These are phyloP conservation scores for Drosophila eugracilis DNA, from an alignment of 1,140 invertebrate species.

Conservation along the genomic window DNA sequence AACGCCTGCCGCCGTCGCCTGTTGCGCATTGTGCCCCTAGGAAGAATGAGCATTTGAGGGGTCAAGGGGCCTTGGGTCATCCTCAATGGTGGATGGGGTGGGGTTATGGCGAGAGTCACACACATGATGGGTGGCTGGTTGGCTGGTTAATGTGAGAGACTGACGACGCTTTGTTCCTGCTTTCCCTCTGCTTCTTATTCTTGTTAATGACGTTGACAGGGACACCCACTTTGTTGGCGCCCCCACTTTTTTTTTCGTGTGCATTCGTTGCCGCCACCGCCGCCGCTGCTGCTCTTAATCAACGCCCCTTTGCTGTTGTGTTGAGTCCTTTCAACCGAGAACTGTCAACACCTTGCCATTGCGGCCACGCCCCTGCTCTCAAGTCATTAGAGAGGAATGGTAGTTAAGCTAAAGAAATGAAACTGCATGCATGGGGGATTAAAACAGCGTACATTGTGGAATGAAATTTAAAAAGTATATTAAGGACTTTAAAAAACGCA, in stretches of 20 bases:
- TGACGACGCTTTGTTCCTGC: conserved; percentile 48
- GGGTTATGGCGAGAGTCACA: conserved; percentile 44
- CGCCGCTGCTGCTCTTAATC: conserved; percentile 48
- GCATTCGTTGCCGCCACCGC: too few species aligned
- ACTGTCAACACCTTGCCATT: conserved; percentile 45
- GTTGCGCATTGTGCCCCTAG: conserved; percentile 70
- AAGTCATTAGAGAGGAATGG: conserved; percentile 17
- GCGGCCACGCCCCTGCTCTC: neutral
- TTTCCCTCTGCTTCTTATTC: conserved; percentile 17
- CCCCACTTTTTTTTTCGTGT: conserved; percentile 20
- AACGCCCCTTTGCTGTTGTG: conserved; percentile 32
- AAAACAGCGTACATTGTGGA: neutral
- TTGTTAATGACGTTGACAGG: conserved; percentile 83
- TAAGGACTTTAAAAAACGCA: neutral
- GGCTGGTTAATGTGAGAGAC: conserved; percentile 19
- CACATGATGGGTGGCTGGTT: conserved; percentile 11
- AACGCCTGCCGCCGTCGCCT: conserved; percentile 80
- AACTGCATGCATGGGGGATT: neutral
- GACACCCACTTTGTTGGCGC: neutral
- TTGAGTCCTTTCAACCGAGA: conserved; percentile 20
- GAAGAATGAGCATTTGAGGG: neutral
- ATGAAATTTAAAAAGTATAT: too few species aligned
- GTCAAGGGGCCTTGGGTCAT: neutral
- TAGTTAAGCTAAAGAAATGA: neutral
- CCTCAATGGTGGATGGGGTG: neutral